A percentile compares a stretch with the other conserved stretches of the same genome.
phyloP scores from a whole-genome alignment of 2,888 invertebrate genomes.

The Pseudeuparius sepicola region DNA sequence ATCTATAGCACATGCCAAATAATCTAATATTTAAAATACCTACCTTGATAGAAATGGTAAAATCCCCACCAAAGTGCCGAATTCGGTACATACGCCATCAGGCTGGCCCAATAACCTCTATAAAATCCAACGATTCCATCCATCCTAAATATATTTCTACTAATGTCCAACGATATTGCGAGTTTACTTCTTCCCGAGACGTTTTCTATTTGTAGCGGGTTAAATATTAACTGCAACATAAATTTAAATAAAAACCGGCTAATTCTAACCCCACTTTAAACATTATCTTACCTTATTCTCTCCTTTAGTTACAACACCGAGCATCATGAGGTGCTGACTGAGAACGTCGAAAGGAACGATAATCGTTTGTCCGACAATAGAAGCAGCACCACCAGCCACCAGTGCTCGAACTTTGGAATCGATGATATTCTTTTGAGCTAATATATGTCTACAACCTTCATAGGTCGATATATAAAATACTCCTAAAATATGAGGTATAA shows the following conservation, averaged over 20 bases:
- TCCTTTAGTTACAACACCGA: slow-evolving; percentile 46
- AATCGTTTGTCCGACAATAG: slow-evolving; percentile 87
- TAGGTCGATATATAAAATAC: slow-evolving; percentile 91
- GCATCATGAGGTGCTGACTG: slow-evolving; percentile 93
- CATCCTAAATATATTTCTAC: slow-evolving; percentile 62
- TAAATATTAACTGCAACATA: slow-evolving; percentile 41
- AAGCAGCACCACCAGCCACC: slow-evolving; percentile 83
- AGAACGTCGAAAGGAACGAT: slow-evolving; percentile 95
- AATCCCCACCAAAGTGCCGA: slow-evolving; percentile 98
- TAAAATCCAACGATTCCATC: slow-evolving; percentile 88
- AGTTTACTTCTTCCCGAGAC: slow-evolving; percentile 52
- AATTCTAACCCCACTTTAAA: no score
- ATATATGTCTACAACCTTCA: slow-evolving; percentile 76
- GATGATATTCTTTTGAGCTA: slow-evolving; percentile 55
- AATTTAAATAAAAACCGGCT: slow-evolving; percentile 2
- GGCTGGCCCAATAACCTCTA: slow-evolving; percentile 83
- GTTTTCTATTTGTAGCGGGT: slow-evolving; percentile 64
- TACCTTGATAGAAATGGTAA: slow-evolving; percentile 90
- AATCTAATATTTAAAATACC: slow-evolving; percentile 1
- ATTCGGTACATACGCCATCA: slow-evolving; percentile 90
- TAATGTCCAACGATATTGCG: slow-evolving; percentile 64
- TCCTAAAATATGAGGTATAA: slow-evolving; percentile 52
- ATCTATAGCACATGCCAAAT: no score
- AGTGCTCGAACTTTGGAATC: slow-evolving; percentile 65
- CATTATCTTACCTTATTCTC: slow-evolving; percentile 26